Conservation (phyloP, 2,888 invertebrate species). For the Patella ulyssiponensis region DNA sequence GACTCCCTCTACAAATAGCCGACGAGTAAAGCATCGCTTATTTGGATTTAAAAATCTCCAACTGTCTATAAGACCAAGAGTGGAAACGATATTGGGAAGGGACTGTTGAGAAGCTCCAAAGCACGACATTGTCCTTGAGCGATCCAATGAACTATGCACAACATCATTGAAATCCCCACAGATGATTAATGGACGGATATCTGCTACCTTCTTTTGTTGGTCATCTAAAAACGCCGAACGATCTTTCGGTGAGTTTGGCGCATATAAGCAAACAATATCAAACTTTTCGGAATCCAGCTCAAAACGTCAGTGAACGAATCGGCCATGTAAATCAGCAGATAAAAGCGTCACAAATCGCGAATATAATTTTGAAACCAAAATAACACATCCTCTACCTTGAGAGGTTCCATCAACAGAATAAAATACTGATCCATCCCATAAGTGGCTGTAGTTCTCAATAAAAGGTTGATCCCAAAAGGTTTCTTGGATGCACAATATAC, state of each 20-base stretch:
- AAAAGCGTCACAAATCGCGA: too few species aligned
- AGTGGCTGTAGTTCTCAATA: neutral
- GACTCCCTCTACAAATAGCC: neutral
- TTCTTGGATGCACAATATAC: constrained; percentile 1
- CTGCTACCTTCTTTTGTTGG: too few species aligned
- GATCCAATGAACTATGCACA: neutral
- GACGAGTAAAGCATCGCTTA: neutral
- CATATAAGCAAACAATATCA: too few species aligned
- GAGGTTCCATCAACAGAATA: neutral
- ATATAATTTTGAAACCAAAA: neutral
- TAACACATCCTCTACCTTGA: neutral
- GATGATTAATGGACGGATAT: too few species aligned
- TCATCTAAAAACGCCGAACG: neutral
- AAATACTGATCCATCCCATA: neutral
- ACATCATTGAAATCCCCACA: neutral
- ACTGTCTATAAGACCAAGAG: neutral
- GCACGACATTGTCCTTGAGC: neutral
- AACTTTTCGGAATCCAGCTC: too few species aligned
- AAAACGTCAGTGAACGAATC: too few species aligned
- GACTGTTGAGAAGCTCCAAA: neutral
- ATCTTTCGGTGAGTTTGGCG: too few species aligned
- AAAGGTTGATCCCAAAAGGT: neutral
- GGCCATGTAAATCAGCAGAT: too few species aligned
- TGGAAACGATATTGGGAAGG: neutral
- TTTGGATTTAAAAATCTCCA: neutral